phyloP scores from a whole-genome alignment of 2,888 invertebrate genomes.

The Tuberolachnus salignus region DNA sequence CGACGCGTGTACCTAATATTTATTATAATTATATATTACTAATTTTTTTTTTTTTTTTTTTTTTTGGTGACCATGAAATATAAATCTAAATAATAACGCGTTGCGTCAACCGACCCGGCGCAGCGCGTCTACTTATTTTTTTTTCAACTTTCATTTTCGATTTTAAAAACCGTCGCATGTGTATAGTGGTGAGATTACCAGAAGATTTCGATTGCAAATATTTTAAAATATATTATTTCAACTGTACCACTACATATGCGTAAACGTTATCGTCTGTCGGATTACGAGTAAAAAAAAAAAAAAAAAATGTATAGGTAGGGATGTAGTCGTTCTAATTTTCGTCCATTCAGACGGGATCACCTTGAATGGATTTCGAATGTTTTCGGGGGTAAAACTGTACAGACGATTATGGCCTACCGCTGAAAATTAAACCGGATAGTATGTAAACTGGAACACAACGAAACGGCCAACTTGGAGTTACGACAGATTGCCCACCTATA shows the following conservation, averaged over 20 bases:
- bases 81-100: too few relatives aligned
- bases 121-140: not conserved
- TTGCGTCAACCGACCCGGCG: not conserved
- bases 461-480: not conserved
- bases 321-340: too few relatives aligned
- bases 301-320: too few relatives aligned
- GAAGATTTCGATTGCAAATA: not conserved
- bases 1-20: not conserved
- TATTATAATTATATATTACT: not conserved
- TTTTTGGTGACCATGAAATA: not conserved
- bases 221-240: conserved; percentile 1
- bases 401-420: not conserved
- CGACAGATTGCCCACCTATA: not conserved
- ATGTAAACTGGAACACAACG: conserved; percentile 7
- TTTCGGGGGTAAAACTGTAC: not conserved
- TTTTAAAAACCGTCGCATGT: not conserved
- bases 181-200: too few relatives aligned
- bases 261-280: too few relatives aligned
- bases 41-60: not conserved
- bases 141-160: not conserved
- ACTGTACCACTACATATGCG: too few relatives aligned
- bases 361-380: conserved; percentile 8
- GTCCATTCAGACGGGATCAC: not conserved
- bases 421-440: conserved; percentile 2
- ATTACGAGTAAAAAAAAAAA: too few relatives aligned